Base-by-base conservation (phyloP, 2,888 invertebrate genomes). In the Crocallis elinguaria region DNA sequence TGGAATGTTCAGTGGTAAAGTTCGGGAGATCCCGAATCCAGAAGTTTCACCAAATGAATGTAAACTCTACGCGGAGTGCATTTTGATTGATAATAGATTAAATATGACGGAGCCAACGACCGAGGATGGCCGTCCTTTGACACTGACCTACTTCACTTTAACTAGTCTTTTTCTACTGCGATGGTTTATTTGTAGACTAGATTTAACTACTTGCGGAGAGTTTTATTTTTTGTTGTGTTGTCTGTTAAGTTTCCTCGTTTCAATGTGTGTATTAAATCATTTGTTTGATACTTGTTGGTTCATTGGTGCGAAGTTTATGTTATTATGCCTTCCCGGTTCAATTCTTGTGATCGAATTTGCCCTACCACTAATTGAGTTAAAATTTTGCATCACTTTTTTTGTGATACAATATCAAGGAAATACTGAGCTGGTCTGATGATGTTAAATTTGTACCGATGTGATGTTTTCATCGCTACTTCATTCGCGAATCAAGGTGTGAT, bases 141-240 rank as follows among this genome's bases (percentile, higher is more conserved):
- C 86, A 86, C 79, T 88, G 88, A 88, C 88, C 88, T 83, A 87
- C 76, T 86, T 86, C 75, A 75, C 75, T 77, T 73, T 71, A 73
- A 78, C 73, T 75, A 73, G 69, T 62, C 64, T 72, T 73, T 75
- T 37, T 36, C 25, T 32, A 35, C n/a, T 25, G 62, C 62, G 64
- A 57, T 62, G 63, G 62, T 48, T 37, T 46, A 41, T 48, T 45
- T 43, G 48, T 43, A 29, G 32, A 42, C 36, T 37, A 45, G 23
- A 23, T 46, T 46, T 52, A 46, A 53, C 46, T 21, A 54, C 43
- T 14, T 21, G 41, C 21, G 8, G 29, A 39, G 21, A n/a, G 38
- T 16, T 48, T 36, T 51, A 39, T 32, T 53, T n/a, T 48, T 12
- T 46, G 42, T 46, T 46, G 30, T 46, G 36, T 42, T 46, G 52